phyloP scores from a whole-genome alignment of 2,113 vertebrate species.

The Isurus oxyrinchus region DNA sequence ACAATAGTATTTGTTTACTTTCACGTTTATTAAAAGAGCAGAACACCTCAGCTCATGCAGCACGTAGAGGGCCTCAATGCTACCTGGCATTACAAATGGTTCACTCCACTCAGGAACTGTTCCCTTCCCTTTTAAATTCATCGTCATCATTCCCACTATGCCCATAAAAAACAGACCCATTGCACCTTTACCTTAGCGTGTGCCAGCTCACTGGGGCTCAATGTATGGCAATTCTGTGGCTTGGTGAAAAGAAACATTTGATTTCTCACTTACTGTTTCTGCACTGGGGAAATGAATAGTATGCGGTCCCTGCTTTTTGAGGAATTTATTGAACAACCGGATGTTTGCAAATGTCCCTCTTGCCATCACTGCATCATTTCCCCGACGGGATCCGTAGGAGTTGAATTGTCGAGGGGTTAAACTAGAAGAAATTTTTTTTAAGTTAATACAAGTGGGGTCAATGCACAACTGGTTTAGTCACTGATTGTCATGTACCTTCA shows the following conservation, averaged over 20 bases:
- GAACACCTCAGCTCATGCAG: background rate
- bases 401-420: constrained; percentile 85
- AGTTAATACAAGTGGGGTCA: background rate
- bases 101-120: background rate
- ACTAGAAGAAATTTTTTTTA: constrained; percentile 49
- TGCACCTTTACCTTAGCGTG: background rate
- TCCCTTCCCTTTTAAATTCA: background rate
- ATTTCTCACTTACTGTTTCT: constrained; percentile 67
- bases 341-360: constrained; percentile 96
- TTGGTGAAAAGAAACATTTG: background rate
- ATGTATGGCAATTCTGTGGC: background rate
- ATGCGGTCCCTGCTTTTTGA: constrained; percentile 83
- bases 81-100: background rate
- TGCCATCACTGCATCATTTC: constrained; percentile 91
- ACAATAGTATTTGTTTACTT: background rate
- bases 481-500: too few relatives aligned
- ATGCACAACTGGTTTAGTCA: background rate
- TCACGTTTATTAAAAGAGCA: background rate
- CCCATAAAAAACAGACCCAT: background rate
- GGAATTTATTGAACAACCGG: constrained; percentile 88
- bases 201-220: background rate
- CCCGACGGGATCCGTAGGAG: constrained; percentile 89
- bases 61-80: background rate
- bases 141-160: background rate
- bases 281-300: constrained; percentile 80